Evolutionary conservation across 2,888 invertebrate species (phyloP), one percentile per base, ranked within the genome.

Genomic region (Ditylenchus weischeri): DNA sequence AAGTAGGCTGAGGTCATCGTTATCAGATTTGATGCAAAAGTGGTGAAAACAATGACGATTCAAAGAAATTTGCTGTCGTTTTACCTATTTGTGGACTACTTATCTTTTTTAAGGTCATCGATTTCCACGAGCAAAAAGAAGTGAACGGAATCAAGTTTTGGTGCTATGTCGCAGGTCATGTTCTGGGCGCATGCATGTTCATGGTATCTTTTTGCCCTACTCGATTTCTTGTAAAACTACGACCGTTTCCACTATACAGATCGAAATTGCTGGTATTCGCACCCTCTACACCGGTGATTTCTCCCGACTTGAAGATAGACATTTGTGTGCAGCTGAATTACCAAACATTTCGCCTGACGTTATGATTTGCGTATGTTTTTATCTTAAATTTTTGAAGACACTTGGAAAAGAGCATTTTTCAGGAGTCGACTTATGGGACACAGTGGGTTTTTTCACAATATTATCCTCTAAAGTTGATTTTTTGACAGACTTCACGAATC

Each of bases 121-220:
- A 83, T 63, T 83, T 83, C 68, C 78, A 94, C 70, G 94, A 94
- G 83, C 96, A 98, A 84, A 93, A 93, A 78, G 96, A 96, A 80
- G 91, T 98, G 0, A 90, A 92, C 79, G 98, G 82, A 15, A 89
- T 98, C 0, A 89, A 92, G 79, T 98, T 99, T 86, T 96, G 96
- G 91, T 94, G 95, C 0, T 99, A 98, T 84, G 93, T 93, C 84
- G 98, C 98, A 0, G 98, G 98, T 0, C 98, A 98, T 85, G 98
- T 98, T 4, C 86, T 99, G 0, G 98, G 98, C 0, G 98, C 98
- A 0, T 96, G 96, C 65, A 99, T 99, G 96, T 99, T 99, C 84
- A 95, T 98, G 94, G 43, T 15, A 43, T 15, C 2, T 43, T 43
- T 43, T 38, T 6, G 6, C 38, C 11, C 38, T 8, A 10, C 43